phyloP scores from a whole-genome alignment of 1,140 invertebrate genomes.

The Pogonus chalceus region DNA sequence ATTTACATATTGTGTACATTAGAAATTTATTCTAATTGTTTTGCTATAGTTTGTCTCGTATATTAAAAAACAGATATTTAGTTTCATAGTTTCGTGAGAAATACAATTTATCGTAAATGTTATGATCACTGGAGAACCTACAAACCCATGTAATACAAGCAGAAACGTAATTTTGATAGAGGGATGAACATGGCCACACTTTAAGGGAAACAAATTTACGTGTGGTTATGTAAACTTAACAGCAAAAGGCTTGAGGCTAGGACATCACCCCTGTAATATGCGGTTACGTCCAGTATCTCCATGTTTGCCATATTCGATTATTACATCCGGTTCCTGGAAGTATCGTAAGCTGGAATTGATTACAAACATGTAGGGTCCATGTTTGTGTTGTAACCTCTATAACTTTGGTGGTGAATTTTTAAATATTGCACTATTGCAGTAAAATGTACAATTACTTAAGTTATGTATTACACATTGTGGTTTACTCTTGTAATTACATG shows the following conservation, averaged over 20 bases:
- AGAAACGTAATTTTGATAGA: no score
- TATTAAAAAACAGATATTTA: no score
- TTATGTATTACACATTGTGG: neutral
- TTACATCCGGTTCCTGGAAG: constrained; percentile 16
- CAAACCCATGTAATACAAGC: no score
- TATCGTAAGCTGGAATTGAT: constrained; percentile 3
- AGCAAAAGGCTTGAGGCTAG: neutral
- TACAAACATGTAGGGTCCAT: neutral
- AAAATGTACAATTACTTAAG: neutral
- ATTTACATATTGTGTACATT: no score
- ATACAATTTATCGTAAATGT: no score
- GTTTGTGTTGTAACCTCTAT: neutral
- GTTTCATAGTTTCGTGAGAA: no score
- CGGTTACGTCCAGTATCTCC: constrained; percentile 3
- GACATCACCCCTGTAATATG: neutral
- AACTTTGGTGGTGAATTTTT: no score
- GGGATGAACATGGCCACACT: no score
- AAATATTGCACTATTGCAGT: neutral
- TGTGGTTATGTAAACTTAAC: neutral
- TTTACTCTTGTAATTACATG: neutral
- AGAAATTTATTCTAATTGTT: no score
- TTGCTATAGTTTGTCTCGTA: no score
- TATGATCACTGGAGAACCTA: no score
- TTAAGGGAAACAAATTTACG: neutral
- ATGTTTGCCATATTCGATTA: constrained; percentile 18